phyloP scores from a whole-genome alignment of 37 sponge, comb jelly and placozoan species.

The Geodia barretti region DNA sequence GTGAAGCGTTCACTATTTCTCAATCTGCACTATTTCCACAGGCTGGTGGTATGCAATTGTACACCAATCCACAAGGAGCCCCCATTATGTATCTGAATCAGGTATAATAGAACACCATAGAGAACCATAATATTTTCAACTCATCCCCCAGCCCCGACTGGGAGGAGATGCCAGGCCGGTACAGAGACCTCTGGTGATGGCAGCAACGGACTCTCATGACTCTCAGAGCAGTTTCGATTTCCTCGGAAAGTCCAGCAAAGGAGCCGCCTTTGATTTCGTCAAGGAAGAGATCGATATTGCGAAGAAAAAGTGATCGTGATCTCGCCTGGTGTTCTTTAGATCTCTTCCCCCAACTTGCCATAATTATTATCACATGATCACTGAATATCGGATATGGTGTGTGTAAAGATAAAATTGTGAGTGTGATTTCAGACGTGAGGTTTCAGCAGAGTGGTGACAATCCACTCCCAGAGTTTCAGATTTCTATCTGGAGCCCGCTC shows the following conservation, averaged over 20 bases:
- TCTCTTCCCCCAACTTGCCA: too few relatives aligned
- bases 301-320: neutral
- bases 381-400: too few relatives aligned
- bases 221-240: constrained; percentile 70
- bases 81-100: constrained; percentile 21
- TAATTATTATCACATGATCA: too few relatives aligned
- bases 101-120: neutral
- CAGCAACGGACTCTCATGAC: constrained; percentile 1
- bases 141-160: neutral
- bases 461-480: constrained; percentile 44
- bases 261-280: constrained; percentile 88
- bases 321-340: too few relatives aligned
- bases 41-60: too few relatives aligned
- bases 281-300: constrained; percentile 62
- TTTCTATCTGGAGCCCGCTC: constrained; percentile 21
- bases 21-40: constrained; percentile 1
- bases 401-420: too few relatives aligned
- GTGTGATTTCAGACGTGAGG: constrained; percentile 53
- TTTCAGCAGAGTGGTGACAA: constrained; percentile 58
- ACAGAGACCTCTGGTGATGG: constrained; percentile 33
- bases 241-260: constrained; percentile 62
- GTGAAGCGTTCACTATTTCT: too few relatives aligned
- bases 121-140: too few relatives aligned
- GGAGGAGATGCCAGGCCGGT: constrained; percentile 73
- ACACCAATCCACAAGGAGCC: too few relatives aligned